Percentiles rank a stretch among this genome's conserved stretches.
phyloP scores from a whole-genome alignment of 2,113 vertebrate species.

The Cyprinus carpio region DNA sequence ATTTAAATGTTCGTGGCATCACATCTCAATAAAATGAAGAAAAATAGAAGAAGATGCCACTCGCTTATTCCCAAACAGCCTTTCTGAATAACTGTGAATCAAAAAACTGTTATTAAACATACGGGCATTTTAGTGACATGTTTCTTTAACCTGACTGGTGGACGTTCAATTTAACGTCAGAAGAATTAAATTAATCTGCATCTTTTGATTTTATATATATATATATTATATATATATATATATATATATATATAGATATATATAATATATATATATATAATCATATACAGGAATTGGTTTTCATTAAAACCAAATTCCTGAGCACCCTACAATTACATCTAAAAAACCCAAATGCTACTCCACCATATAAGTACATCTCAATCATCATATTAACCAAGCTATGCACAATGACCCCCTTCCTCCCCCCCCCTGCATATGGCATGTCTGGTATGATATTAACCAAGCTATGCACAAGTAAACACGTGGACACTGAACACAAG shows the following conservation, averaged over 20 bases:
- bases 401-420: too few relatives aligned
- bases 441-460: conserved; percentile 69
- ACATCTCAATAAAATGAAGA: not conserved
- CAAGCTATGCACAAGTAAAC: conserved; percentile 68
- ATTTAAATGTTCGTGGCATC: not conserved
- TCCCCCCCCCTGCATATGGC: too few relatives aligned
- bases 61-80: not conserved
- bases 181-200: not conserved
- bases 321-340: too few relatives aligned
- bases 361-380: too few relatives aligned
- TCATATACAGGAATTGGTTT: too few relatives aligned
- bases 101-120: not conserved
- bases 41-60: not conserved
- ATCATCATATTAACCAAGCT: too few relatives aligned
- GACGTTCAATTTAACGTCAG: not conserved
- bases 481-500: conserved; percentile 66
- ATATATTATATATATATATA: too few relatives aligned
- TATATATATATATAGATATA: too few relatives aligned
- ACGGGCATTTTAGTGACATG: not conserved
- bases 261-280: too few relatives aligned
- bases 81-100: not conserved
- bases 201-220: too few relatives aligned
- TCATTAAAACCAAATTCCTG: too few relatives aligned
- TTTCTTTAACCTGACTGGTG: not conserved
- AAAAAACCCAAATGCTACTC: too few relatives aligned